Conservation (phyloP, 2,113 vertebrate species). For the Stercorarius parasiticus region DNA sequence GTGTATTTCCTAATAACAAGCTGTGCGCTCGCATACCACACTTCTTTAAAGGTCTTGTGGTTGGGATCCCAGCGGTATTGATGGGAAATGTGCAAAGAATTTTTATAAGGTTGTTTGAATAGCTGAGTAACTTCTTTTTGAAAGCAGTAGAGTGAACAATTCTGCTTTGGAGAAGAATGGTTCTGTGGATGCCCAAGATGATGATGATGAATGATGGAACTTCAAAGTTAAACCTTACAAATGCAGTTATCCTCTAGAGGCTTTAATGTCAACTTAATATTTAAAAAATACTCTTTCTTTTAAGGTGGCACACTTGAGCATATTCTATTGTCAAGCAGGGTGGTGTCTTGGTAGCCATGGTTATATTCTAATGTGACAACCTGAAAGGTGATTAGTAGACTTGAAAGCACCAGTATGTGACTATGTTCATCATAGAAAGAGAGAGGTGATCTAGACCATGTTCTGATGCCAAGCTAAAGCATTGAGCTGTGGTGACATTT, state of each 20-base stretch:
- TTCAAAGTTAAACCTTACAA: background rate
- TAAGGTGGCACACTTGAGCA: background rate
- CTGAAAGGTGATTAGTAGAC: background rate
- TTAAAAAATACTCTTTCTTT: background rate
- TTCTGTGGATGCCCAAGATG: background rate
- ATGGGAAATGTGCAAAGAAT: background rate
- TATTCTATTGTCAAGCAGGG: background rate
- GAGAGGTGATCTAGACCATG: background rate
- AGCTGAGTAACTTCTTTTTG: constrained; percentile 12
- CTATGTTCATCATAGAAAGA: background rate
- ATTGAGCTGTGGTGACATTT: background rate
- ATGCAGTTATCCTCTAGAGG: background rate
- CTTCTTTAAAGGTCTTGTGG: constrained; percentile 1
- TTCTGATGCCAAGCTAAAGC: background rate
- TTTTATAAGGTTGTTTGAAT: constrained; percentile 22
- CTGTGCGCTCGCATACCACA: background rate
- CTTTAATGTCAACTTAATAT: background rate
- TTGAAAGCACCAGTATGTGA: background rate
- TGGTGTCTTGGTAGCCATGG: background rate
- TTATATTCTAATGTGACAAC: background rate
- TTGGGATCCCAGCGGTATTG: constrained; percentile 4
- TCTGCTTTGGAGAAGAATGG: background rate
- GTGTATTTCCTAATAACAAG: constrained; percentile 4
- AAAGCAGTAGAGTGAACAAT: background rate
- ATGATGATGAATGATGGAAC: background rate